These are phyloP conservation scores for Anastrepha obliqua DNA, from an alignment of 1,140 invertebrate species.

Conservation along the genomic window DNA sequence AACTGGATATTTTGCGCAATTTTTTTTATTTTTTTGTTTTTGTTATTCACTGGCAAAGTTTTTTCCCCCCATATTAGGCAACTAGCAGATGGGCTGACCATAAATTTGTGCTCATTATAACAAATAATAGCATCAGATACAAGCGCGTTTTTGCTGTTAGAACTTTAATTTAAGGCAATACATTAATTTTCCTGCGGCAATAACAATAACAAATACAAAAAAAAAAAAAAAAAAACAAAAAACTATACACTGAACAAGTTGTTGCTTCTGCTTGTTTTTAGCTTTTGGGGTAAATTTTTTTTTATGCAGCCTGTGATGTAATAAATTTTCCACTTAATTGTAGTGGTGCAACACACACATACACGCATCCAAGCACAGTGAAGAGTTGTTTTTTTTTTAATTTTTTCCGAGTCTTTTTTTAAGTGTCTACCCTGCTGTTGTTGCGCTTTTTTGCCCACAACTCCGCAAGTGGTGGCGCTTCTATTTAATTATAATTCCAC, in stretches of 20 bases:
- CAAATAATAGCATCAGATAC: constrained; percentile 2
- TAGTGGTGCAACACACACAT: neutral
- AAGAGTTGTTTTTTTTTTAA: neutral
- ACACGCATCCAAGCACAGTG: neutral
- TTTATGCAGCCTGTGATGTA: neutral
- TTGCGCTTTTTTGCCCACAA: neutral
- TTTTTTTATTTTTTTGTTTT: neutral
- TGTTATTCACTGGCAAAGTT: neutral
- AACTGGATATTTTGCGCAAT: neutral
- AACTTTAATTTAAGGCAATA: constrained; percentile 34
- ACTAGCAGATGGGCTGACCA: neutral
- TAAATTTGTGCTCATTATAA: constrained; percentile 34
- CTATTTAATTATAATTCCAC: constrained; percentile 4
- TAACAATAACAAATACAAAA: neutral
- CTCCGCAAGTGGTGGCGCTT: neutral
- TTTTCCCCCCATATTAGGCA: neutral
- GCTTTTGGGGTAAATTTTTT: neutral
- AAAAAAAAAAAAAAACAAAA: neutral
- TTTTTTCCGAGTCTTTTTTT: neutral
- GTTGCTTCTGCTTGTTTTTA: neutral
- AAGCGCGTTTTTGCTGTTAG: neutral
- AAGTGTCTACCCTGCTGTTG: too few species aligned
- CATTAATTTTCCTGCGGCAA: neutral
- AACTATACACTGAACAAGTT: neutral
- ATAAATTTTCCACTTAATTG: constrained; percentile 23